These are phyloP conservation scores for Drosophila pegasa DNA, from an alignment of 2,888 invertebrate species.

Conservation along the genomic window DNA sequence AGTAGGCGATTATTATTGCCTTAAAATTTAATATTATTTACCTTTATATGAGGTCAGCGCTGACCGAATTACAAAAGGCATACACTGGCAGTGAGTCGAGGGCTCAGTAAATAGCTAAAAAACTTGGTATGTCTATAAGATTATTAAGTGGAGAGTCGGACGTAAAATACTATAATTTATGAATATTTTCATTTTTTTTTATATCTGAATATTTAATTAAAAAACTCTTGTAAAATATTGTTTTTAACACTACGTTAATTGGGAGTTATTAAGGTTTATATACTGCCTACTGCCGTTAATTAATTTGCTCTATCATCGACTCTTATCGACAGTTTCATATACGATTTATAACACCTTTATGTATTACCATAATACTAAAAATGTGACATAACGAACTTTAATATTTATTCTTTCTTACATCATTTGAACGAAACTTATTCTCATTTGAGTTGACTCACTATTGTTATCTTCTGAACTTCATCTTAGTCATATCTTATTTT, in stretches of 20 bases:
- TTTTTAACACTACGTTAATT: neutral
- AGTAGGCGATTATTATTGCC: constrained; percentile 37
- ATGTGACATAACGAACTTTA: neutral
- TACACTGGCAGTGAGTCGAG: constrained; percentile 22
- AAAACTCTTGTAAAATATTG: too few relatives aligned
- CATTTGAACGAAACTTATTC: neutral
- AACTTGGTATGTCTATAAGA: too few relatives aligned
- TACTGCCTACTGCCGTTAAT: neutral
- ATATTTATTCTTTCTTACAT: neutral
- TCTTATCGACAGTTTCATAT: neutral
- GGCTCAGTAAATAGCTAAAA: constrained; percentile 13
- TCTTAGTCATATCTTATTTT: neutral
- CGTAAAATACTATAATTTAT: too few relatives aligned
- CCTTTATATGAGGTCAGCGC: constrained; percentile 32
- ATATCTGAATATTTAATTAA: too few relatives aligned
- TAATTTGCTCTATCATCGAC: neutral
- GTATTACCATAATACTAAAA: neutral
- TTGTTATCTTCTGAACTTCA: neutral
- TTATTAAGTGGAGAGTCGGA: neutral
- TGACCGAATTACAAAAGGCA: constrained; percentile 8
- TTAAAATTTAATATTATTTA: constrained; percentile 15
- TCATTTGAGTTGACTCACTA: neutral
- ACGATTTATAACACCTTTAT: neutral
- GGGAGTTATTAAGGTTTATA: neutral
- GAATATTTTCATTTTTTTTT: too few relatives aligned